phyloP scores from a whole-genome alignment of 2,797 vertebrate genomes.

The Sebastes paucispinis region DNA sequence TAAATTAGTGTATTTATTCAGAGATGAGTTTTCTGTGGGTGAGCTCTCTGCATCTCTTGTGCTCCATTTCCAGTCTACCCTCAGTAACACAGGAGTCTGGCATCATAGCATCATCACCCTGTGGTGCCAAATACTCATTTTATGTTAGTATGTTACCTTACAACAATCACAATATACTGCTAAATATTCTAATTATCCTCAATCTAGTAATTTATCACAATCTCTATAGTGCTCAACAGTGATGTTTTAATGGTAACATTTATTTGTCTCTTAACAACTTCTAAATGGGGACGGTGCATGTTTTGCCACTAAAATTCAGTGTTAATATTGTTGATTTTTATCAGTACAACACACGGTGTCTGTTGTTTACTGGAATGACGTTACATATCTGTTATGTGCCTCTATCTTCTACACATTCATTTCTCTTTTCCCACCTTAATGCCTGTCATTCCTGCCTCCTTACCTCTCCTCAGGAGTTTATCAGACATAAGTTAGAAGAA shows the following conservation, averaged over 20 bases:
- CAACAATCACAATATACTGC: background rate
- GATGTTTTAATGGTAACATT: background rate
- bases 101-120: constrained; percentile 43
- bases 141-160: background rate
- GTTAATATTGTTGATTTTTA: background rate
- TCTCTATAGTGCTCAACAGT: background rate
- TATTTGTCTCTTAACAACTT: background rate
- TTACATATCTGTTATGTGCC: constrained; percentile 40
- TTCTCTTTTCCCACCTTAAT: constrained; percentile 34
- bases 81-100: constrained; percentile 64
- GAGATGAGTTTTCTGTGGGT: constrained; percentile 82
- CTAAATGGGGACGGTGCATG: background rate
- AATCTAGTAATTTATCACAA: background rate
- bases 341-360: constrained; percentile 6
- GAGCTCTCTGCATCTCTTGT: constrained; percentile 72
- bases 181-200: background rate
- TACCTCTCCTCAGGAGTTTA: constrained; percentile 89
- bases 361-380: constrained; percentile 24
- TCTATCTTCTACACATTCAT: constrained; percentile 26
- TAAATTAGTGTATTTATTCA: constrained; percentile 85
- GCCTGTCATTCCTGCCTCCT: constrained; percentile 46
- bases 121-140: constrained; percentile 18
- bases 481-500: constrained; percentile 95
- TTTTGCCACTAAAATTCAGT: background rate
- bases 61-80: constrained; percentile 68